Conservation (phyloP, 1,140 invertebrate genomes). For the Drosophila bocqueti region DNA sequence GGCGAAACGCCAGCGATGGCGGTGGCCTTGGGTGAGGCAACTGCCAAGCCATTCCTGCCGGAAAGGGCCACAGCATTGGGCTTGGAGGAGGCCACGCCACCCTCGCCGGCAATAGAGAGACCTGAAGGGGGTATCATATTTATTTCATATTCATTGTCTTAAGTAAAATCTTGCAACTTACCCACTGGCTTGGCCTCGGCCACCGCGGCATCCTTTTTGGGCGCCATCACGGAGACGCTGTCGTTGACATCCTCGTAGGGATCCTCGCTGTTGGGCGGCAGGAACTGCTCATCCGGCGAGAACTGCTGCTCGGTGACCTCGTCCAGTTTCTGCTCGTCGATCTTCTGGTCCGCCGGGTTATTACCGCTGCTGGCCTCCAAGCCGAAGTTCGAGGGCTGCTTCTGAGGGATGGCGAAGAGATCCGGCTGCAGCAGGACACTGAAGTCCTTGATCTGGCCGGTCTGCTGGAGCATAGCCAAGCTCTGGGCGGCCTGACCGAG, state of each 20-base stretch:
- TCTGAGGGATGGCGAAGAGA: constrained; percentile 50
- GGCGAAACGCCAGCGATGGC: constrained; percentile 89
- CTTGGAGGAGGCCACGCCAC: constrained; percentile 89
- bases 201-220: constrained; percentile 87
- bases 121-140: constrained; percentile 67
- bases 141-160: too few species aligned
- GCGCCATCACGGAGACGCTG: constrained; percentile 85
- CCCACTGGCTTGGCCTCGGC: constrained; percentile 91
- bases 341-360: constrained; percentile 66
- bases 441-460: constrained; percentile 80
- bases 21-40: constrained; percentile 89
- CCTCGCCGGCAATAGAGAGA: constrained; percentile 87
- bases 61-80: constrained; percentile 89
- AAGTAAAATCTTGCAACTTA: constrained; percentile 11
- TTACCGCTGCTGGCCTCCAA: constrained; percentile 55
- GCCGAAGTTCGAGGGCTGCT: constrained; percentile 69
- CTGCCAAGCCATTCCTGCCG: constrained; percentile 88
- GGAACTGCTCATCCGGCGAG: constrained; percentile 61
- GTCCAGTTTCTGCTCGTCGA: constrained; percentile 72
- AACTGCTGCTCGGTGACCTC: constrained; percentile 79
- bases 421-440: constrained; percentile 77
- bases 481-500: constrained; percentile 85
- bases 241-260: constrained; percentile 84
- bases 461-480: constrained; percentile 84
- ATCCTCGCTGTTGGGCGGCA: constrained; percentile 75